These are phyloP conservation scores for Agrilus cyanescens DNA, from an alignment of 2,888 invertebrate genomes.

Conservation along the genomic window DNA sequence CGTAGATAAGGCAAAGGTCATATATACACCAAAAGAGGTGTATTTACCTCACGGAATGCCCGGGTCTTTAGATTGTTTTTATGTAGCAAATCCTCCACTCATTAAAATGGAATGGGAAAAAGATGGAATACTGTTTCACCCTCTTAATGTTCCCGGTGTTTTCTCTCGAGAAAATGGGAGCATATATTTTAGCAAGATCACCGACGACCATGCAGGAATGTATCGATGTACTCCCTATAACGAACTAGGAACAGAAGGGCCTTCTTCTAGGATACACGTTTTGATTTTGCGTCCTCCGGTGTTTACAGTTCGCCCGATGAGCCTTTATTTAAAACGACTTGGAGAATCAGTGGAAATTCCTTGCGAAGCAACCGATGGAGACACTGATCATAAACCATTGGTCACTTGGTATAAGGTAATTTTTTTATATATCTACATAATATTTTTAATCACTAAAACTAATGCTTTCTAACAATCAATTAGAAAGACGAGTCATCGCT, in stretches of 20 bases:
- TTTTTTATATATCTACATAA: slow-evolving; percentile 6
- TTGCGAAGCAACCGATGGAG: slow-evolving; percentile 65
- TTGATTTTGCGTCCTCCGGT: slow-evolving; percentile 76
- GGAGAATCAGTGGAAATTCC: slow-evolving; percentile 72
- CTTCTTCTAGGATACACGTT: slow-evolving; percentile 74
- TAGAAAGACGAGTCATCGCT: slow-evolving; percentile 66
- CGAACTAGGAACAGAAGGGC: slow-evolving; percentile 72
- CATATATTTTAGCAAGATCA: slow-evolving; percentile 55
- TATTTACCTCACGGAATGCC: slow-evolving; percentile 73
- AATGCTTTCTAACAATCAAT: slow-evolving; percentile 11
- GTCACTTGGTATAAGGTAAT: slow-evolving; percentile 58
- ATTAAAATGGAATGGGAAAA: slow-evolving; percentile 88
- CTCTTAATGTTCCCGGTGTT: slow-evolving; percentile 79
- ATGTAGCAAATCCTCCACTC: slow-evolving; percentile 82
- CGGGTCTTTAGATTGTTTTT: slow-evolving; percentile 80
- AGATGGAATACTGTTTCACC: slow-evolving; percentile 81
- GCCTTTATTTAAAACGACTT: slow-evolving; percentile 71
- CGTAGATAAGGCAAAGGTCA: slow-evolving; percentile 83
- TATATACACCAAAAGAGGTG: slow-evolving; percentile 74
- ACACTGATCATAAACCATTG: slow-evolving; percentile 49
- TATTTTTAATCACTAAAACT: too few species aligned
- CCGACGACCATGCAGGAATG: slow-evolving; percentile 72
- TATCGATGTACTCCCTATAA: slow-evolving; percentile 91
- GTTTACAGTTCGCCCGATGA: slow-evolving; percentile 68
- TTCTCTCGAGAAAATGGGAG: slow-evolving; percentile 70